Base-by-base conservation (phyloP, 2,888 invertebrate species). In the Trypoxylon attenuatum region DNA sequence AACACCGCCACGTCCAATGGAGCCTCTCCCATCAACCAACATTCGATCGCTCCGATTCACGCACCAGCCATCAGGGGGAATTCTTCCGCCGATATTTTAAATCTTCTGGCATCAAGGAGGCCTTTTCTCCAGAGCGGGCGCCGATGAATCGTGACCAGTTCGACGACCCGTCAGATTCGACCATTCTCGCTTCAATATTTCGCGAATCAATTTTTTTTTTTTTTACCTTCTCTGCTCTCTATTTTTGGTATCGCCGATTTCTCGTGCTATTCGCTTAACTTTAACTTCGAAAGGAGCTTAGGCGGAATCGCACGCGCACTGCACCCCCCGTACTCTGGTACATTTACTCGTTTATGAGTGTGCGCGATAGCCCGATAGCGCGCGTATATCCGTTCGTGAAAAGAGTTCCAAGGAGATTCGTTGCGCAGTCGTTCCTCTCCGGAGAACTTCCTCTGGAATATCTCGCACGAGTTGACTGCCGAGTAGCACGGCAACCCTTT, bases 21-120 rank as follows among this genome's bases (percentile, higher is more conserved):
- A 8, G 25, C 51, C 22, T 50, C 13, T 58, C 52, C 46, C 58
- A 51, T 46, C 25, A 57, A 57, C 52, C 56, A 69, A 57, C 78
- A 74, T 75, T 72, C 73, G 71, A 73, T 71, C 64, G 55, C 13
- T 33, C 33, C 33, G 13, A 33, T 33, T 33, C 33, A 33, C 33
- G 33, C 33, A n/a, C 10, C 16, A 27, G 1, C 15, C 19, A 29
- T 64, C 65, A 58, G 45, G 55, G 57, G 22, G 38, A 41, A 21
- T 51, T 42, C 10, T 38, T 42, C n/a, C 5, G 15, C 8, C 55
- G 45, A 39, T 51, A 54, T 43, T 57, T 50, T n/a, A 21, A 13
- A 22, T 33, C 54, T 5, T 47, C 54, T 23, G 51, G 41, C 53
- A 15, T 53, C 47, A 27, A 42, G 15, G 41, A 42, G 15, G 41